Percentiles rank a stretch among this genome's conserved stretches.
phyloP scores from a whole-genome alignment of 1,140 invertebrate genomes.

The Zaprionus tsacasi region DNA sequence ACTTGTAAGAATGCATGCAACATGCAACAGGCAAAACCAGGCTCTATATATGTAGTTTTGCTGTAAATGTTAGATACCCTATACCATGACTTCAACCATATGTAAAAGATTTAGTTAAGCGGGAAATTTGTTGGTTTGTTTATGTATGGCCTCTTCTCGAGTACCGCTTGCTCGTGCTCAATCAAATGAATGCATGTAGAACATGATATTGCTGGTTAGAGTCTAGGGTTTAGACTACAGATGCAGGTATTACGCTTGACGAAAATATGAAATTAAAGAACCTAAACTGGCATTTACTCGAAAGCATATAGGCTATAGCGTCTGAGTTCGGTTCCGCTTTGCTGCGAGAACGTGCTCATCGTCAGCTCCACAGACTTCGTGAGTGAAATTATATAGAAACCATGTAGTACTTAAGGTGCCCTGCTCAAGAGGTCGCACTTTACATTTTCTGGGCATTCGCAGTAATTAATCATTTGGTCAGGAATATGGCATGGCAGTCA shows the following conservation, averaged over 20 bases:
- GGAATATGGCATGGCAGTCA: conserved; percentile 64
- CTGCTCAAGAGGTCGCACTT: conserved; percentile 7
- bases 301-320: conserved; percentile 55
- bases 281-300: conserved; percentile 64
- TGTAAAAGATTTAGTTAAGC: neutral
- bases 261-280: conserved; percentile 72
- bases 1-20: conserved; percentile 1
- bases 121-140: too few relatives aligned
- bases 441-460: conserved; percentile 37
- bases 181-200: conserved; percentile 45
- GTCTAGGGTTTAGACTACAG: conserved; percentile 22
- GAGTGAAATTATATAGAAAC: conserved; percentile 65
- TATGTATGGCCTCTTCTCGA: too few relatives aligned
- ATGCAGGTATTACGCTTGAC: conserved; percentile 45
- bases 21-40: neutral
- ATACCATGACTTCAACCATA: neutral
- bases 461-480: conserved; percentile 76
- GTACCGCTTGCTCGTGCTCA: too few relatives aligned
- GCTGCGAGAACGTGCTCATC: conserved; percentile 45
- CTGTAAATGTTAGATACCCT: neutral
- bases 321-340: conserved; percentile 30
- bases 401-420: neutral
- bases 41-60: neutral
- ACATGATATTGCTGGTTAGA: neutral
- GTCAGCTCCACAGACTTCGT: conserved; percentile 58